These are phyloP conservation scores for Smutsia gigantea DNA, from an alignment of 2,797 vertebrate species.

Conservation along the genomic window DNA sequence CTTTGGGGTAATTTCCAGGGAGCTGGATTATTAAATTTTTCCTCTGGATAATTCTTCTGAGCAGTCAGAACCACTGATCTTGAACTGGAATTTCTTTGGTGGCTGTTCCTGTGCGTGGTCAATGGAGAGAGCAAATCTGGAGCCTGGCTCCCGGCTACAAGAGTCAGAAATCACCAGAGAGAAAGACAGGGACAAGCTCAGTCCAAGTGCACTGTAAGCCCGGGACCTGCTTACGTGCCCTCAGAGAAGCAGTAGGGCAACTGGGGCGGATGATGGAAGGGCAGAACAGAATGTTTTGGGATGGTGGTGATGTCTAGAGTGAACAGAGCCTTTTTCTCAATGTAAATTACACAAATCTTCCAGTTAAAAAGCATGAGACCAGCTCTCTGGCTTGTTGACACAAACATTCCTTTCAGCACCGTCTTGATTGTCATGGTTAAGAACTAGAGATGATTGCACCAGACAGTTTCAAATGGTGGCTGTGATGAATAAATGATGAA, in stretches of 20 bases:
- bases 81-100: neutral
- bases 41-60: neutral
- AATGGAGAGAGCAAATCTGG: neutral
- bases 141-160: neutral
- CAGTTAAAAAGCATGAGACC: neutral
- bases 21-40: neutral
- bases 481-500: neutral
- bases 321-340: neutral
- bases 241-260: neutral
- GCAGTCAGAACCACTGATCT: constrained; percentile 6
- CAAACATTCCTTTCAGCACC: neutral
- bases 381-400: neutral
- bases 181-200: neutral
- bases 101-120: neutral
- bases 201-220: neutral
- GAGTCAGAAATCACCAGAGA: neutral
- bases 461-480: neutral
- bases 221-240: neutral
- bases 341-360: neutral
- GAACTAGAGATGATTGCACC: neutral
- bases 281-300: neutral
- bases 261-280: neutral
- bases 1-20: neutral
- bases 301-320: too few relatives aligned
- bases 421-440: neutral